Conservation (phyloP, 2,888 invertebrate genomes). For the Phengaris alcon region DNA sequence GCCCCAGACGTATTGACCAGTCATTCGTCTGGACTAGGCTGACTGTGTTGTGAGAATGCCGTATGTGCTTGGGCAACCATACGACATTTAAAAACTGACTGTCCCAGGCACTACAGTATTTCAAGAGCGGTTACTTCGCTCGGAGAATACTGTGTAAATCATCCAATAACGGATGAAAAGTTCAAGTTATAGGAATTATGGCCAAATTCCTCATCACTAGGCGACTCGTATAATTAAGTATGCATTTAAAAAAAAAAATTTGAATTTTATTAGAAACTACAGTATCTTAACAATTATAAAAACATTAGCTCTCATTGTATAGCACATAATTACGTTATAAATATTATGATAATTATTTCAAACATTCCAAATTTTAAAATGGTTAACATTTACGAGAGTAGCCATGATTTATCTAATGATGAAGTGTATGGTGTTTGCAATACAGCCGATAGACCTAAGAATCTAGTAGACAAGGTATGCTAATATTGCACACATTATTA, state of each 20-base stretch:
- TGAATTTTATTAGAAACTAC: neutral
- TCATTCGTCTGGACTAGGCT: too few relatives aligned
- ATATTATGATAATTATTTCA: constrained; percentile 24
- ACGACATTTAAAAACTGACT: too few relatives aligned
- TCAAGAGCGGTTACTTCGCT: too few relatives aligned
- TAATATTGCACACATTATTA: too few relatives aligned
- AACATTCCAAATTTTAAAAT: constrained; percentile 25
- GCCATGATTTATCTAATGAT: constrained; percentile 31
- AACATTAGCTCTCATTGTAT: neutral
- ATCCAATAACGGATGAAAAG: too few relatives aligned
- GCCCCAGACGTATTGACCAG: too few relatives aligned
- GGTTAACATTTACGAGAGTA: constrained; percentile 33
- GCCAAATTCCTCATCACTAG: too few relatives aligned
- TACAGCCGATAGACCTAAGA: neutral
- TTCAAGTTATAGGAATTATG: too few relatives aligned
- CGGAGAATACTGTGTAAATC: too few relatives aligned
- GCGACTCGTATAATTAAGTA: neutral
- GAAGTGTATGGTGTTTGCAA: constrained; percentile 3
- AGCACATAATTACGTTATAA: neutral
- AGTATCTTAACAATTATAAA: neutral
- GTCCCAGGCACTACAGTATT: too few relatives aligned
- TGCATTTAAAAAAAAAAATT: neutral
- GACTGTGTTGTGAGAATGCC: too few relatives aligned
- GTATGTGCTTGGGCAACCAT: too few relatives aligned
- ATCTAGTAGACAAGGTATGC: neutral